phyloP scores from a whole-genome alignment of 1,140 invertebrate species.

The Hyphantria cunea region DNA sequence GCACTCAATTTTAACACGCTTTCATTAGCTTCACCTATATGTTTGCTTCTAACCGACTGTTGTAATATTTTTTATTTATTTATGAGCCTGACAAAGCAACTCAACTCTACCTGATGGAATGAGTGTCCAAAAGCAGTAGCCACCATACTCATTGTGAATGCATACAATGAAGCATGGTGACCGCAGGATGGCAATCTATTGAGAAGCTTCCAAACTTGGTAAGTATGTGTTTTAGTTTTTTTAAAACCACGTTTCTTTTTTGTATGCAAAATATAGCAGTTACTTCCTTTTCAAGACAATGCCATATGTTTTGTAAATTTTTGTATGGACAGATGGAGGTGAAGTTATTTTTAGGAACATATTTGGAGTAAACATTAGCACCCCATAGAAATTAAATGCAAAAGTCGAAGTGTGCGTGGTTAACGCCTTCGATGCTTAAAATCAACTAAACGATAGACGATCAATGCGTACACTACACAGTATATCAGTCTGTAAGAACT shows the following conservation, averaged over 20 bases:
- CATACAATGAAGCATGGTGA: too few species aligned
- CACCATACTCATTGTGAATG: too few species aligned
- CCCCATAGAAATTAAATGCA: conserved; percentile 18
- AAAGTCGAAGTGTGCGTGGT: conserved; percentile 17
- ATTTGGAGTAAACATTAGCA: conserved; percentile 15
- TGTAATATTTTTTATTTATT: too few species aligned
- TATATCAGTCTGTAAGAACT: conserved; percentile 26
- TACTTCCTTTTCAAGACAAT: conserved; percentile 16
- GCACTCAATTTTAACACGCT: conserved; percentile 27
- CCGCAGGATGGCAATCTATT: too few species aligned
- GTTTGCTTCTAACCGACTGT: too few species aligned
- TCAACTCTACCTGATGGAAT: too few species aligned
- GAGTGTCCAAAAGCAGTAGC: too few species aligned
- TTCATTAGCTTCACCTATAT: too few species aligned
- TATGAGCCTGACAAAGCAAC: too few species aligned
- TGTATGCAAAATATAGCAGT: conserved; percentile 13
- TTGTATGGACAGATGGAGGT: conserved; percentile 14
- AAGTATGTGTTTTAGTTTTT: too few species aligned
- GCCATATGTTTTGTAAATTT: conserved; percentile 16
- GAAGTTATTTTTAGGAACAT: conserved; percentile 25
- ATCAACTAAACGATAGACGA: conserved; percentile 2
- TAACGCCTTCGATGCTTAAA: conserved; percentile 12
- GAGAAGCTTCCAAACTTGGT: too few species aligned
- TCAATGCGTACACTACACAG: conserved; percentile 12
- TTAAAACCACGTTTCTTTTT: too few species aligned